Percentiles rank a stretch among this genome's conserved stretches.
Evolutionary conservation across 92 coral and sea anemone species (phyloP).

Genomic region (Bergia sp.): DNA sequence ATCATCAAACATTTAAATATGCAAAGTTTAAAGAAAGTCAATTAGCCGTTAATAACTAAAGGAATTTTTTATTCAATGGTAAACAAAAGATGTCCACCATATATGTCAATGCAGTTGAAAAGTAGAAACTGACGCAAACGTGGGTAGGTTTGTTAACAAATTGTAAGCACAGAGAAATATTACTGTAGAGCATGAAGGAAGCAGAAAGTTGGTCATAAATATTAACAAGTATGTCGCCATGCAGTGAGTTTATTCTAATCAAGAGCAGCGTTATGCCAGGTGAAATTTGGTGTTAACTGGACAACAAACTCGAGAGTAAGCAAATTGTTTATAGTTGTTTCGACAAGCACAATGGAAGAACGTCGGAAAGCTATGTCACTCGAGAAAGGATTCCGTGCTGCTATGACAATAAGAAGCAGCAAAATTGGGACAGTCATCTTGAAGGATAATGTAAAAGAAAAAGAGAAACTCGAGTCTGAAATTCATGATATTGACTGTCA

Average conservation of each 20-base stretch:
- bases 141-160: background rate
- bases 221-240: background rate
- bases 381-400: conserved; percentile 37
- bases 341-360: conserved; percentile 17
- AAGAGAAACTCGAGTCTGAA: conserved; percentile 10
- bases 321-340: conserved; percentile 3
- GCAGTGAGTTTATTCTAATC: background rate
- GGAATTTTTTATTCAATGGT: conserved; percentile 10
- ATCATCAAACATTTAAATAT: conserved; percentile 11
- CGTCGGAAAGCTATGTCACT: background rate
- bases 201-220: background rate
- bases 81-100: background rate
- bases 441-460: conserved; percentile 37
- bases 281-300: conserved; percentile 19
- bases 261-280: background rate
- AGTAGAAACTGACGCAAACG: background rate
- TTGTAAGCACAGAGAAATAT: background rate
- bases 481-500: conserved; percentile 31
- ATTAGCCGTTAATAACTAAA: background rate
- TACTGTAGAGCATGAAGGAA: background rate
- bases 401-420: conserved; percentile 38
- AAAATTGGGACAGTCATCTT: conserved; percentile 32
- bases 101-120: background rate
- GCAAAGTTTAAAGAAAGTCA: conserved; percentile 8
- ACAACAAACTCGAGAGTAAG: background rate